Conservation (phyloP, 2,113 vertebrate genomes). For the Trogon surrucura region DNA sequence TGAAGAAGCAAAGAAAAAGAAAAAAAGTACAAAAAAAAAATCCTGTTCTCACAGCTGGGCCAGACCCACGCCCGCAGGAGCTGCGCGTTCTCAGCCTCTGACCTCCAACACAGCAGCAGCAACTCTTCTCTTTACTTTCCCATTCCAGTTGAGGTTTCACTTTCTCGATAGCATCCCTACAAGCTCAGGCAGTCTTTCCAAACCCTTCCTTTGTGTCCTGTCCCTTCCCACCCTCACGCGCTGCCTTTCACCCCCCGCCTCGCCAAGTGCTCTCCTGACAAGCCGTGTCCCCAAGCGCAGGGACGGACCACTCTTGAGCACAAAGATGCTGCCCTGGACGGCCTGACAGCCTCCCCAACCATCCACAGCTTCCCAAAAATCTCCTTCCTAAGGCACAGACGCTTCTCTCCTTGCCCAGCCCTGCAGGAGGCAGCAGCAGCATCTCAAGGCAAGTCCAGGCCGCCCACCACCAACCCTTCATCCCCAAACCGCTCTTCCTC, state of each 20-base stretch:
- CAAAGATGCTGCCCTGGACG: not conserved
- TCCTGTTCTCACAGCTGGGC: not conserved
- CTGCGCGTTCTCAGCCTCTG: fast-evolving
- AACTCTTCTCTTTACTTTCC: not conserved
- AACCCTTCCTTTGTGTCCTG: not conserved
- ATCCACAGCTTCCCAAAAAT: not conserved
- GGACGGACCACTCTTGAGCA: not conserved
- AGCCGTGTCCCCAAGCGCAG: not conserved
- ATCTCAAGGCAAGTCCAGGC: not conserved
- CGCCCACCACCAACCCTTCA: not conserved
- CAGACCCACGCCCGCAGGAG: not conserved
- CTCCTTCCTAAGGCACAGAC: not conserved
- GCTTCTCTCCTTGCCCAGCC: not conserved
- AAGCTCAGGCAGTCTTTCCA: too few species aligned
- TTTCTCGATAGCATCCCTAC: not conserved
- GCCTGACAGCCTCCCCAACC: not conserved
- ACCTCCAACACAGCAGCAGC: not conserved
- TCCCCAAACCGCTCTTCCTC: not conserved
- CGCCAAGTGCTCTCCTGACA: not conserved
- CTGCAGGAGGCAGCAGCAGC: not conserved
- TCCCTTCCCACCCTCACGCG: not conserved
- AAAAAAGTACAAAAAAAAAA: too few species aligned
- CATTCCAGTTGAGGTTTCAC: not conserved
- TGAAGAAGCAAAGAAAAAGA: not conserved
- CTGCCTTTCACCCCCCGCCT: not conserved